Conservation (phyloP, 1,140 invertebrate genomes). For the Diachasma alloeum region DNA sequence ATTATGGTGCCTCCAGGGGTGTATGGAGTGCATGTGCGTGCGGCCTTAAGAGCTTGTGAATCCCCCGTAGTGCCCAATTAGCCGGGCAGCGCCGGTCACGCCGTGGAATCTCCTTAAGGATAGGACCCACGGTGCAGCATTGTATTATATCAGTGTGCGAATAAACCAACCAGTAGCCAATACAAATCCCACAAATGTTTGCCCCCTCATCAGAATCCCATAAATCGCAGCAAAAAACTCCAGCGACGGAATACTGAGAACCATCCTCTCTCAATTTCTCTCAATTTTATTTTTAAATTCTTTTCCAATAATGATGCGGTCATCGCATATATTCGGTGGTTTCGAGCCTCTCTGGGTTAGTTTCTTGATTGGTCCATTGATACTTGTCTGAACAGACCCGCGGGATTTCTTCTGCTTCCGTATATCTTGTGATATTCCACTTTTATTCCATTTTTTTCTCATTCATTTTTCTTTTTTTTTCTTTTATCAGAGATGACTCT, state of each 20-base stretch:
- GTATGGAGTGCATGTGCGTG: slow-evolving; percentile 24
- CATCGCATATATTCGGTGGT: not conserved
- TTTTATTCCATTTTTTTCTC: too few relatives aligned
- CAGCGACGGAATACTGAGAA: not conserved
- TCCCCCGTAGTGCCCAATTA: slow-evolving; percentile 35
- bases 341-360: not conserved
- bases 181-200: slow-evolving; percentile 1
- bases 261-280: not conserved
- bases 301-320: not conserved
- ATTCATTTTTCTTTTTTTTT: too few relatives aligned
- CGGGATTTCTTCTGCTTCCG: too few relatives aligned
- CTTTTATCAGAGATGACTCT: too few relatives aligned
- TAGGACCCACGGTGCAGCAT: slow-evolving; percentile 25
- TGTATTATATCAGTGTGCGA: slow-evolving; percentile 20
- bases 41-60: slow-evolving; percentile 24
- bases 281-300: not conserved
- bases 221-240: not conserved
- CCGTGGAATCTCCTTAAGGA: slow-evolving; percentile 35
- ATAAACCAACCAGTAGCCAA: slow-evolving; percentile 19
- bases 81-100: slow-evolving; percentile 34
- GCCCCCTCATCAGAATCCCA: not conserved
- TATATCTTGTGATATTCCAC: too few relatives aligned
- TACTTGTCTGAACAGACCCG: too few relatives aligned
- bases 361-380: not conserved
- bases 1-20: slow-evolving; percentile 24